Base-by-base conservation (phyloP, 2,797 vertebrate genomes). In the Pipistrellus nathusii region DNA sequence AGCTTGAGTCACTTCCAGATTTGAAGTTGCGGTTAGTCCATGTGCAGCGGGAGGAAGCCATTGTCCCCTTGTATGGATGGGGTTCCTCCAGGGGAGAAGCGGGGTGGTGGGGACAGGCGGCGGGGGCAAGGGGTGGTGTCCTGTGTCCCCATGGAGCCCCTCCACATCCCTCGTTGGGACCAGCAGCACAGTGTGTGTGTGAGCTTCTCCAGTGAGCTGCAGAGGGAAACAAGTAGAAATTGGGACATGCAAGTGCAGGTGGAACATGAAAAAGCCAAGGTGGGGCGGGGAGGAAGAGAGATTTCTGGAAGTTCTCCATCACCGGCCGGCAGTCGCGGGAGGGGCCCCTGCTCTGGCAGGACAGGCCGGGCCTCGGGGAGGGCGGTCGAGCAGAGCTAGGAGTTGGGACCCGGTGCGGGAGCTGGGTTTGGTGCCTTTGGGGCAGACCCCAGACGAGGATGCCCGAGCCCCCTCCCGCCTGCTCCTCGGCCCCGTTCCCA, bases 381-480 rank as follows among this genome's bases (percentile, higher is more conserved):
- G 81, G 82, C 69, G 59, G 68, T 86, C 71, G 93, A 75, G 25
- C 94, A 46, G 76, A 89, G 95, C 66, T 53, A 11, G 23, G 93
- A 85, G 55, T 53, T 46, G 8, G 38, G 85, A 86, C 64, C 93
- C 32, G 25, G 88, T 0, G 9, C 87, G 25, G 96, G 93, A 94
- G 97, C 95, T 73, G 91, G 95, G 93, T 89, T 97, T 23, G 95
- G 96, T 98, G 98, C 97, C 98, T 98, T 98, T 81, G 85, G 94
- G 98, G 97, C 97, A 95, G 94, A 93, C 91, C 97, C 94, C 38
- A 55, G 97, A 84, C 62, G 0, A 90, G 89, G 71, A 71, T 77
- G 76, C 57, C 75, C 64, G 92, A 95, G 91, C 62, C 86, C 88
- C 57, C 93, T 86, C 93, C 94, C 95, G 94, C 96, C 71, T 90